Evolutionary conservation across 2,113 vertebrate genomes (phyloP), one percentile per base, ranked within the genome.

Genomic region (Cyprinodon variegatus): DNA sequence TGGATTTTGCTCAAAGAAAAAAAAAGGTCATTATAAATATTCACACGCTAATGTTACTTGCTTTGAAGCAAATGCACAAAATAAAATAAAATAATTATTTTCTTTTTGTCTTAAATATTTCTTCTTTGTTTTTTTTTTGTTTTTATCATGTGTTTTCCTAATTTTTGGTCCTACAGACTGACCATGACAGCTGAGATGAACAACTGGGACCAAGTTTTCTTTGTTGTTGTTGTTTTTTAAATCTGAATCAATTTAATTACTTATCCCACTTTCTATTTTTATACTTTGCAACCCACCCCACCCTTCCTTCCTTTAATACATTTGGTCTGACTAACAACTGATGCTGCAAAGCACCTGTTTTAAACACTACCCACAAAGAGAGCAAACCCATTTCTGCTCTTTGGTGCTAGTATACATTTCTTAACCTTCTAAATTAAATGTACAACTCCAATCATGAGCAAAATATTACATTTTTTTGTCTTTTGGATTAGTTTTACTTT

Each of bases 291-390:
- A 74, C 72, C 65, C 50, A 41, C 65, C 70, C 64, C 61, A 14
- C 22, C 65, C 48, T 5, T 37, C 70, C 13, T n/a, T 20, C 65
- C 38, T 59, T 29, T 66, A 53, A 68, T 66, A 89, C 77, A 81
- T 67, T 81, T 63, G 84, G 66, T 66, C 22, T 46, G 12, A 45
- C 20, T 6, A 66, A 66, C 64, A 61, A 81, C 90, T 90, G 87
- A 90, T 91, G 87, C 68, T 77, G 48, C 70, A 57, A 40, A 69
- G 61, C 90, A 91, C 86, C 90, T 93, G 91, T 89, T 83, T 66
- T 11, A 81, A 79, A 66, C 74, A 70, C 79, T 83, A 77, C 45
- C 40, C 15, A 22, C 0, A 0, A 53, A 59, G n/a, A 66, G 61
- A 41, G 38, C 68, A 43, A 9, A 39, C 39, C 36, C 39, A 29